Base-by-base conservation (phyloP, 2,888 invertebrate species). In the Cephus pulcher region DNA sequence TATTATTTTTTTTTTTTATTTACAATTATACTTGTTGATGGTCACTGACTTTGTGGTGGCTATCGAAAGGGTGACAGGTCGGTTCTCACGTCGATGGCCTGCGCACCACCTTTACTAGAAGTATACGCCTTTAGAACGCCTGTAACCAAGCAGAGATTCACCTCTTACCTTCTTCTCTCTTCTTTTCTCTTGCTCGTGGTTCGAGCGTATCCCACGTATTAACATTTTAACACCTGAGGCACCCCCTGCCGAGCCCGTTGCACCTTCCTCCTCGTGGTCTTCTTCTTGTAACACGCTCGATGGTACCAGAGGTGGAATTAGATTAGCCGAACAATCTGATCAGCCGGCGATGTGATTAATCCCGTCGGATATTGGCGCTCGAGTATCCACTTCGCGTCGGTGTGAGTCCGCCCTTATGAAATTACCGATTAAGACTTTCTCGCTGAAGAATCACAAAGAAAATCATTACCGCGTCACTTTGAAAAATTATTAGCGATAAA, bases 311-410 rank as follows among this genome's bases (percentile, higher is more conserved):
- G 87, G 88, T 88, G 86, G 88, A 89, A 89, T 90, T 90, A 86
- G 89, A 90, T 90, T 89, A 89, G 88, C 86, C 86, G 87, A 86
- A 88, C 87, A 88, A 89, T 89, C 87, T 87, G 89, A 89, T 88
- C 89, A 86, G 85, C 85, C 80, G 86, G 85, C 86, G 89, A 89
- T 88, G 88, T 89, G 90, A 90, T 90, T 90, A 90, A 90, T 90
- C 89, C 90, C 86, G 84, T 84, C 86, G 85, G 80, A 35, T 71
- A 71, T 71, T 71, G 34, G 71, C 71, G 71, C 33, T 32, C 12
- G 71, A 56, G 33, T 71, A 71, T 71, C 71, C 32, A 33, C 71
- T 34, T 71, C 32, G 23, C 3, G 32, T 71, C 9, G 15, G 11
- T 23, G 56, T 56, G 56, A 15, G 56, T 56, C 56, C 23, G 23